A percentile compares a stretch with the other conserved stretches of the same genome.
phyloP scores from a whole-genome alignment of 2,888 invertebrate species.

The Scrobipalpa atriplicella region DNA sequence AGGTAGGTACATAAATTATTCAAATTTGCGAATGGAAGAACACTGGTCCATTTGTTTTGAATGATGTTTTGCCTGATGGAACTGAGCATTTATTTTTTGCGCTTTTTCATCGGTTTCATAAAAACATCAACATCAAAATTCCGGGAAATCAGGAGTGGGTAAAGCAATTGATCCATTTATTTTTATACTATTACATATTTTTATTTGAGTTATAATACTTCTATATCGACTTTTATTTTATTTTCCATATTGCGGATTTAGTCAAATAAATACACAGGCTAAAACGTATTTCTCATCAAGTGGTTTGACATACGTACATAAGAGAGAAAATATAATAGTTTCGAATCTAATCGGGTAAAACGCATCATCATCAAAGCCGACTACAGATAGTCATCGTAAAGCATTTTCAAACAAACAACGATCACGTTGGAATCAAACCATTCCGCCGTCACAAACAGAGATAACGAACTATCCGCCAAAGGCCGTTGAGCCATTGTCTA shows the following conservation, averaged over 20 bases:
- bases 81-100: conserved; percentile 42
- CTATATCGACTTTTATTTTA: no score
- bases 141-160: no score
- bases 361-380: background rate
- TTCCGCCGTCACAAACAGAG: conserved; percentile 8
- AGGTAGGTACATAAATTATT: conserved; percentile 81
- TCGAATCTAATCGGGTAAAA: background rate
- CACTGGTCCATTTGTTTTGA: conserved; percentile 73
- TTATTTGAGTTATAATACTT: no score
- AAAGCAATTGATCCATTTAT: no score
- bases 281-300: no score
- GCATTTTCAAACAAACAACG: conserved; percentile 15
- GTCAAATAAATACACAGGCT: no score
- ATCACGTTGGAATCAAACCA: conserved; percentile 3
- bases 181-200: no score
- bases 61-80: conserved; percentile 72
- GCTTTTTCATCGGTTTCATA: background rate
- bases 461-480: conserved; percentile 9
- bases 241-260: no score
- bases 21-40: conserved; percentile 68
- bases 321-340: no score
- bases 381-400: background rate
- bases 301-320: no score
- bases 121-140: background rate
- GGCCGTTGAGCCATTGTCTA: conserved; percentile 5